A percentile compares a stretch with the other conserved stretches of the same genome.
These are phyloP conservation scores for Cinara cedri DNA, from an alignment of 2,888 invertebrate species.

Conservation along the genomic window DNA sequence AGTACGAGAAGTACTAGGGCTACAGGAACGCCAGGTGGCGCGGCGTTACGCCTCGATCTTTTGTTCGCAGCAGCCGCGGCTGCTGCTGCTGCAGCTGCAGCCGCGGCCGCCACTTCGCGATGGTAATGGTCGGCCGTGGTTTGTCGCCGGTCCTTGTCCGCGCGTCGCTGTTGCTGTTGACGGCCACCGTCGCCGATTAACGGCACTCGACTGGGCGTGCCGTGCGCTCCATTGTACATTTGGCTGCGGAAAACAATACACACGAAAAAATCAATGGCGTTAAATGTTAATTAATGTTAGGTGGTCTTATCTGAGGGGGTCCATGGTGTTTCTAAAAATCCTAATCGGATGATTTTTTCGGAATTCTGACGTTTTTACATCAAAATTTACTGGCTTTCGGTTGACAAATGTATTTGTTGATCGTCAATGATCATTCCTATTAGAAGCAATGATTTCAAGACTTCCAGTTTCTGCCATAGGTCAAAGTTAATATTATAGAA, in stretches of 20 bases:
- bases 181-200: constrained; percentile 68
- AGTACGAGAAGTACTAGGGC: constrained; percentile 72
- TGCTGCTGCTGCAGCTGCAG: constrained; percentile 59
- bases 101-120: constrained; percentile 57
- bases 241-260: constrained; percentile 25
- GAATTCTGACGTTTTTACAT: too few species aligned
- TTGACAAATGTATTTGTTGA: too few species aligned
- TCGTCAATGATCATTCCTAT: too few species aligned
- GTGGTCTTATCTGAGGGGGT: too few species aligned
- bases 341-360: too few species aligned
- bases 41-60: constrained; percentile 44
- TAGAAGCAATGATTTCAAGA: too few species aligned
- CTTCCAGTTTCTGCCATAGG: too few species aligned
- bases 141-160: constrained; percentile 37
- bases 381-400: too few species aligned
- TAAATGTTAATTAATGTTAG: too few species aligned
- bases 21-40: constrained; percentile 68
- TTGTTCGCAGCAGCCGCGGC: constrained; percentile 58
- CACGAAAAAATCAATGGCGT: background rate
- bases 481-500: too few species aligned
- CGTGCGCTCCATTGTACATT: constrained; percentile 65
- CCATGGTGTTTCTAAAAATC: too few species aligned
- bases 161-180: constrained; percentile 12
- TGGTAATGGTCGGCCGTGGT: constrained; percentile 25
- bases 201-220: constrained; percentile 79